A percentile compares a stretch with the other conserved stretches of the same genome.
Conservation (phyloP, 2,797 vertebrate genomes). For the Manis crassicaudata region DNA sequence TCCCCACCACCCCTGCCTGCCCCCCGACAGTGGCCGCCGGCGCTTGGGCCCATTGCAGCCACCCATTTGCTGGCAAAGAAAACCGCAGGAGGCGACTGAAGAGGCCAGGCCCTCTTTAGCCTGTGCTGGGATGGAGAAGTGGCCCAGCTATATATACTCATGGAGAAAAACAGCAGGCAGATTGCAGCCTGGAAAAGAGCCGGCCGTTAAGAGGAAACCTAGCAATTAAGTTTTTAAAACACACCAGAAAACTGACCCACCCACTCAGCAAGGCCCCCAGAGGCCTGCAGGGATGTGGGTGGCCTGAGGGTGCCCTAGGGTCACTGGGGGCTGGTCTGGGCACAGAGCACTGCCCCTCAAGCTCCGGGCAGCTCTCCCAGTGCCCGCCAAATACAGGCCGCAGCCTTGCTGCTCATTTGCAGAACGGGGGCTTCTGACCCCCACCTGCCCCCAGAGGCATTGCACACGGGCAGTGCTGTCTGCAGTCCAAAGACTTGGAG, state of each 20-base stretch:
- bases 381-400: no score
- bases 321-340: neutral
- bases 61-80: conserved; percentile 66
- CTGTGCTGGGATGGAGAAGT: conserved; percentile 28
- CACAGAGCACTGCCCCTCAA: no score
- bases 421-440: no score
- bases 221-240: conserved; percentile 79
- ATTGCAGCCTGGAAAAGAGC: conserved; percentile 68
- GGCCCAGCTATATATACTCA: conserved; percentile 71
- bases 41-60: neutral
- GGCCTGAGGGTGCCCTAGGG: neutral
- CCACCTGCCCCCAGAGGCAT: no score
- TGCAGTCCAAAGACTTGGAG: no score
- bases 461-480: no score
- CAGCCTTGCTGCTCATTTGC: no score
- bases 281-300: neutral
- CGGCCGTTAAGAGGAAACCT: conserved; percentile 56
- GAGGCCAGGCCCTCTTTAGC: conserved; percentile 35
- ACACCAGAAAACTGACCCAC: conserved; percentile 63
- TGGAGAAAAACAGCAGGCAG: conserved; percentile 48
- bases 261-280: conserved; percentile 4
- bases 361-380: no score
- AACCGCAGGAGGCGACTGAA: conserved; percentile 80
- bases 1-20: neutral
- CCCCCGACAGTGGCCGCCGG: fast-evolving